Percentiles rank a stretch among this genome's conserved stretches.
Evolutionary conservation across 30 jellyfish, hydroid and myxozoan genomes (phyloP).

Genomic region (Hydra vulgaris): DNA sequence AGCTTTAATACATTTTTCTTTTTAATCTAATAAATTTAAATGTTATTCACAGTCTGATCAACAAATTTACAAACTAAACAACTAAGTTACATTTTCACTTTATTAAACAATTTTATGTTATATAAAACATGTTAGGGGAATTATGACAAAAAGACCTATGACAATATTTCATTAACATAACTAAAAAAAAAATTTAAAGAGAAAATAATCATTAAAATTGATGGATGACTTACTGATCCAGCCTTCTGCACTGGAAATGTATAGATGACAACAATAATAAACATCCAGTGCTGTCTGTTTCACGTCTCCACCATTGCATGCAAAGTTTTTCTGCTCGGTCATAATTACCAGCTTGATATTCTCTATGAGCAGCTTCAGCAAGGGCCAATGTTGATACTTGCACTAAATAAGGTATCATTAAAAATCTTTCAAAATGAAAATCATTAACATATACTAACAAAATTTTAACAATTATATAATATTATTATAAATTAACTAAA

Average conservation of each 20-base stretch:
- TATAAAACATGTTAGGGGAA: too few relatives aligned
- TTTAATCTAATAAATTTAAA: too few relatives aligned
- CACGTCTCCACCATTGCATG: slow-evolving; percentile 99
- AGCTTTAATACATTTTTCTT: too few relatives aligned
- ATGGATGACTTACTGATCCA: slow-evolving; percentile 95
- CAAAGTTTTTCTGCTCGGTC: slow-evolving; percentile 94
- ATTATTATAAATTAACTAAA: background rate
- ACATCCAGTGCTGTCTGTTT: slow-evolving; percentile 95
- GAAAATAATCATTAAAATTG: too few relatives aligned
- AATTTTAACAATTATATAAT: background rate
- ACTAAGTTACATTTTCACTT: too few relatives aligned
- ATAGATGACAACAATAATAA: slow-evolving; percentile 81
- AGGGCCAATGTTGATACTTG: slow-evolving; percentile 72
- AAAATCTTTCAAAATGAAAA: background rate
- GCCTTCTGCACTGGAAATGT: slow-evolving; percentile 88
- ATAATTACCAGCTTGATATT: slow-evolving; percentile 87
- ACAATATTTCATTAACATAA: too few relatives aligned
- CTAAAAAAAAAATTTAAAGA: too few relatives aligned
- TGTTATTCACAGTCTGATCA: too few relatives aligned
- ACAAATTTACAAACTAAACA: too few relatives aligned
- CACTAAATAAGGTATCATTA: slow-evolving; percentile 24
- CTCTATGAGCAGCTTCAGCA: slow-evolving; percentile 97
- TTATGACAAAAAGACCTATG: too few relatives aligned
- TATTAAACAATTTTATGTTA: too few relatives aligned
- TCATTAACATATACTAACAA: background rate